A percentile compares a stretch with the other conserved stretches of the same genome.
Evolutionary conservation across 2,113 vertebrate species (phyloP).

Genomic region (Trachemys scripta): DNA sequence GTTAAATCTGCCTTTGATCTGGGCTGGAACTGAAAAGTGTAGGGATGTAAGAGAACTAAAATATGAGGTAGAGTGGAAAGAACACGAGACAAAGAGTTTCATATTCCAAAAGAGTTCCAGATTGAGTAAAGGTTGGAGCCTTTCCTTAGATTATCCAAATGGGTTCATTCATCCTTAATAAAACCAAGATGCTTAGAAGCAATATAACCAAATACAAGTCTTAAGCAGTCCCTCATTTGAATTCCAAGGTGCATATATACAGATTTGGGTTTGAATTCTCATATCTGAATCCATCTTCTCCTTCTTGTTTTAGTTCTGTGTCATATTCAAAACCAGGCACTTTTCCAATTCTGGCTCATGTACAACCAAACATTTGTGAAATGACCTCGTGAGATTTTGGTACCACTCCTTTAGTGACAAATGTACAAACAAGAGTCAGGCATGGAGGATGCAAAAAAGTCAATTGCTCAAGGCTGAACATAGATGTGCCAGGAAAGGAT

Average conservation of each 20-base stretch:
- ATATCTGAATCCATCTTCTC: not conserved
- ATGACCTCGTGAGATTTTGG: not conserved
- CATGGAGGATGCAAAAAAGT: not conserved
- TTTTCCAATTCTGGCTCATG: not conserved
- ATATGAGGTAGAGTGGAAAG: not conserved
- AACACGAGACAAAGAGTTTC: accelerated
- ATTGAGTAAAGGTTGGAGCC: not conserved
- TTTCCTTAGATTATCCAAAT: not conserved
- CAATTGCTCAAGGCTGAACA: not conserved
- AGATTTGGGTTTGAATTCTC: not conserved
- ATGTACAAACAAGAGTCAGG: not conserved
- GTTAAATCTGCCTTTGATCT: not conserved
- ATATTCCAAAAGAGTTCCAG: not conserved
- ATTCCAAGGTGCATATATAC: not conserved
- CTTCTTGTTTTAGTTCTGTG: not conserved
- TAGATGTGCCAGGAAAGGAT: accelerated
- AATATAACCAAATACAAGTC: not conserved
- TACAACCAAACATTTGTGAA: not conserved
- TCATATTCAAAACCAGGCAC: not conserved
- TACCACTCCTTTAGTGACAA: not conserved
- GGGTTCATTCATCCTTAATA: accelerated
- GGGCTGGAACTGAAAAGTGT: not conserved
- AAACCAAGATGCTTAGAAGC: not conserved
- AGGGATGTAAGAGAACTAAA: not conserved
- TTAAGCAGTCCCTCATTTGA: not conserved